These are phyloP conservation scores for Drosophila triauraria DNA, from an alignment of 1,140 invertebrate species.

Conservation along the genomic window DNA sequence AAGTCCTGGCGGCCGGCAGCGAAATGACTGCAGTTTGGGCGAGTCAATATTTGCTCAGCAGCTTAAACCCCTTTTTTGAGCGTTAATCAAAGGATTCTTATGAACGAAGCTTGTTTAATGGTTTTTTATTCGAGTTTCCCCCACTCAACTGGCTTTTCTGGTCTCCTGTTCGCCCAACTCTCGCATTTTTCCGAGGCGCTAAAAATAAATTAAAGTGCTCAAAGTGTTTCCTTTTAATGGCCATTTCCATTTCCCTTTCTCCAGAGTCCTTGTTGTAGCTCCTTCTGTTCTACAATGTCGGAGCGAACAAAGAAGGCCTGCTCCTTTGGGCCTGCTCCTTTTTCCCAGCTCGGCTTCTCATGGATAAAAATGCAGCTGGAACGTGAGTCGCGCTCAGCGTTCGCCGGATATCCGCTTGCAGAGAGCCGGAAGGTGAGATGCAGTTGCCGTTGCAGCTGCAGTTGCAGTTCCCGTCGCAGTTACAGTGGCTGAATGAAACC, in stretches of 20 bases:
- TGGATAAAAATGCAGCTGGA: constrained; percentile 71
- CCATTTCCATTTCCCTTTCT: constrained; percentile 54
- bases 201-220: constrained; percentile 78
- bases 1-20: constrained; percentile 18
- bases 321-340: constrained; percentile 17
- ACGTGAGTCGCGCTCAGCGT: constrained; percentile 67
- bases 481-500: constrained; percentile 62
- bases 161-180: constrained; percentile 11
- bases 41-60: constrained; percentile 34
- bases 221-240: constrained; percentile 76
- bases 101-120: constrained; percentile 31
- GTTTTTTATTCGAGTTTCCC: constrained; percentile 21
- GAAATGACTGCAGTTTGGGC: constrained; percentile 2
- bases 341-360: constrained; percentile 2
- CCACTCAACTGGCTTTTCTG: constrained; percentile 20
- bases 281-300: constrained; percentile 70
- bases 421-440: constrained; percentile 52
- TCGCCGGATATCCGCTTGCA: constrained; percentile 69
- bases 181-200: constrained; percentile 65
- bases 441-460: constrained; percentile 22
- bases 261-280: constrained; percentile 56
- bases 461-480: constrained; percentile 5
- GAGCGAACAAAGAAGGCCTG: constrained; percentile 43
- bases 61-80: neutral
- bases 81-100: constrained; percentile 35